Conservation (phyloP, 2,888 invertebrate species). For the Polydrusus pterygomalis region DNA sequence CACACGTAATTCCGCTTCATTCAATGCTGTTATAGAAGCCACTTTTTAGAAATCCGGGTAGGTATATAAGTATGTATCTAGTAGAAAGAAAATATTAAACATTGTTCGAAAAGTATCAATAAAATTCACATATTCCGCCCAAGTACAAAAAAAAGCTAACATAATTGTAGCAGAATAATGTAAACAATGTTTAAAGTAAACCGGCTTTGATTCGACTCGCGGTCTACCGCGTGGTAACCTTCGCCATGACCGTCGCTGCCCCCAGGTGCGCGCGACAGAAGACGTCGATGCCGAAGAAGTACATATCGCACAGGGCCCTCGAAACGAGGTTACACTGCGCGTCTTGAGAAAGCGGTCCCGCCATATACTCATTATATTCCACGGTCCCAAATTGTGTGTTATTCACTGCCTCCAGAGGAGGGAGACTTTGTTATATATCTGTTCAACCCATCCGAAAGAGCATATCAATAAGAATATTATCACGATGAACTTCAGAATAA, state of each 20-base stretch:
- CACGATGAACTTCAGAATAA: conserved; percentile 73
- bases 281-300: conserved; percentile 54
- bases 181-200: conserved; percentile 29
- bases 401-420: conserved; percentile 66
- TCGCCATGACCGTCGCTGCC: conserved; percentile 52
- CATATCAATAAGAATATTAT: conserved; percentile 58
- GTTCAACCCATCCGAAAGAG: conserved; percentile 66
- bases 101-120: not conserved
- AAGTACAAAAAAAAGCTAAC: not conserved
- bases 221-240: conserved; percentile 45
- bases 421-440: conserved; percentile 71
- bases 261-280: conserved; percentile 44
- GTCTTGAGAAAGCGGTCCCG: conserved; percentile 73
- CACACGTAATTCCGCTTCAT: too few species aligned
- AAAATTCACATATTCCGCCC: not conserved
- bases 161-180: too few species aligned
- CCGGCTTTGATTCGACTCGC: conserved; percentile 27
- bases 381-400: conserved; percentile 71
- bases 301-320: conserved; percentile 66
- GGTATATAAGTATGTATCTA: too few species aligned
- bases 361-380: conserved; percentile 70
- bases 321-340: conserved; percentile 71
- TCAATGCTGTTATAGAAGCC: too few species aligned
- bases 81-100: not conserved
- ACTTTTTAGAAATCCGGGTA: too few species aligned